A percentile compares a stretch with the other conserved stretches of the same genome.
Evolutionary conservation across 2,113 vertebrate species (phyloP).

Genomic region (Rhombomys opimus): DNA sequence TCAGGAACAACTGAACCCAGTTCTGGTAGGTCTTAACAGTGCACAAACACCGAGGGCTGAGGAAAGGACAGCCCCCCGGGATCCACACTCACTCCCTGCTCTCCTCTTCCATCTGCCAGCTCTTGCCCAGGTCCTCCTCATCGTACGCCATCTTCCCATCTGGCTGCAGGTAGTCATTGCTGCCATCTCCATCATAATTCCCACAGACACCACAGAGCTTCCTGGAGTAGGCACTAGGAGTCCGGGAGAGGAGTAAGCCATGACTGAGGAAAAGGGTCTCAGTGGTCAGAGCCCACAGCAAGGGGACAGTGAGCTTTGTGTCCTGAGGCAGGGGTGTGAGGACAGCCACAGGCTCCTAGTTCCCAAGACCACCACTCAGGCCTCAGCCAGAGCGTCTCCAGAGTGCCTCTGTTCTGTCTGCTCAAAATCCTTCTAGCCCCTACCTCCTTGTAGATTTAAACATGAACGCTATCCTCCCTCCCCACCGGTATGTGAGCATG

Average conservation of each 20-base stretch:
- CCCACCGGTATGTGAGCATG: background rate
- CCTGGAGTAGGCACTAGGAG: constrained; percentile 84
- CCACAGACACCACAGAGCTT: constrained; percentile 92
- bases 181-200: constrained; percentile 87
- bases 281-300: background rate
- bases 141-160: constrained; percentile 78
- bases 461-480: background rate
- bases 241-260: background rate
- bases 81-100: constrained; percentile 85
- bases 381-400: background rate
- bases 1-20: background rate
- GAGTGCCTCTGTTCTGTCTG: background rate
- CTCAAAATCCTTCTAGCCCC: background rate
- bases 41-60: background rate
- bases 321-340: background rate
- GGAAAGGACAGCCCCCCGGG: background rate
- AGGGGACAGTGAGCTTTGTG: background rate
- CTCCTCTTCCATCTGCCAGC: constrained; percentile 88
- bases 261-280: background rate
- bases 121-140: constrained; percentile 87
- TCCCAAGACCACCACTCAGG: background rate
- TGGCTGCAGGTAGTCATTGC: constrained; percentile 88
- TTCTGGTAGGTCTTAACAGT: background rate
- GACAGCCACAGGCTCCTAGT: background rate
- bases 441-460: background rate